phyloP scores from a whole-genome alignment of 64 coral and sea anemone genomes.

The Montipora cactus region DNA sequence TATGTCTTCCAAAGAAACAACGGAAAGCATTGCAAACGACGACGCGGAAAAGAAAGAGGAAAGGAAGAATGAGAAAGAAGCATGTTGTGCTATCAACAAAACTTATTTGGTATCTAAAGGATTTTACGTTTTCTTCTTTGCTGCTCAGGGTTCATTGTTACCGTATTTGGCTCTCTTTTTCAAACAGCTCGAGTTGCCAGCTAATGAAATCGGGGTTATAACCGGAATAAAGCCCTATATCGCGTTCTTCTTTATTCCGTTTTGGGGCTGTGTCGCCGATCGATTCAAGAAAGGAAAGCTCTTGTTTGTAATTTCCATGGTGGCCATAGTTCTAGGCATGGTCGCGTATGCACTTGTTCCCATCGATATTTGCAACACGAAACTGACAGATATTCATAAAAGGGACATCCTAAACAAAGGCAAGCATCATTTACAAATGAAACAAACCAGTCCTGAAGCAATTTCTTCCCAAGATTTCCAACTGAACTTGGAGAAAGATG shows the following conservation, averaged over 20 bases:
- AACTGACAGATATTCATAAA: background rate
- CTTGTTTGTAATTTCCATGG: conserved; percentile 84
- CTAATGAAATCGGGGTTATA: conserved; percentile 87
- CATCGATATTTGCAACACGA: conserved; percentile 83
- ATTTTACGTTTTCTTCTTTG: conserved; percentile 97
- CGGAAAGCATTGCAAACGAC: background rate
- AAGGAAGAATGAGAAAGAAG: conserved; percentile 22
- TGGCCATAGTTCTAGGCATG: conserved; percentile 77
- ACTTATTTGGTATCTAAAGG: conserved; percentile 87
- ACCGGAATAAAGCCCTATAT: conserved; percentile 94
- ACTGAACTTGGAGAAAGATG: background rate
- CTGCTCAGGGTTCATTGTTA: conserved; percentile 94
- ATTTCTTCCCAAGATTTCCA: background rate
- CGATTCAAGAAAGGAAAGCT: conserved; percentile 90
- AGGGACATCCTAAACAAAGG: background rate
- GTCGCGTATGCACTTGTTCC: conserved; percentile 86
- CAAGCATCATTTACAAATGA: background rate
- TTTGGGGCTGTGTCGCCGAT: conserved; percentile 94
- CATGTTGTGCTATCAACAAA: conserved; percentile 71
- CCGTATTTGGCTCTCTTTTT: conserved; percentile 93
- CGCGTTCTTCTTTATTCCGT: conserved; percentile 96
- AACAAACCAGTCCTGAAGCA: background rate
- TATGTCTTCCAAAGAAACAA: conserved; percentile 20
- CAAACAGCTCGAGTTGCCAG: conserved; percentile 93
- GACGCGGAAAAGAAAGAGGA: conserved; percentile 28